Evolutionary conservation across 2,797 vertebrate genomes (phyloP), one percentile per base, ranked within the genome.

Genomic region (Micropoecilia bifurca): DNA sequence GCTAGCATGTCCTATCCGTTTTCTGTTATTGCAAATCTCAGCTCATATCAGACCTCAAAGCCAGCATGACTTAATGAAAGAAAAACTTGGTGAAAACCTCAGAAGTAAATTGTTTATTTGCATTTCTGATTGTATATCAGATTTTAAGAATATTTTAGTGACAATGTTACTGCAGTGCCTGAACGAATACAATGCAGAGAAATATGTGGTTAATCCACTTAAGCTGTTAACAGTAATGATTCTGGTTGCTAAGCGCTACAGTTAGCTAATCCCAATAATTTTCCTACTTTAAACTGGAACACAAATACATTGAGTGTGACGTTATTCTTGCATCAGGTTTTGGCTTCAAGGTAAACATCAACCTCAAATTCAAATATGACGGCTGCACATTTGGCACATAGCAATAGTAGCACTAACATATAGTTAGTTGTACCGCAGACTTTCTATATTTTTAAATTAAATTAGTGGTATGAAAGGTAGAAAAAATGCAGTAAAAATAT

Each of bases 171-270:
- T 71, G 41, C 41, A 16, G 25, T n/a, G 25, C 28, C 43, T 71
- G 41, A 46, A 14, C 28, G n/a, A 46, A 71, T 14, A 46, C 25
- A 46, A 46, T 45, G 68, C n/a, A 28, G 68, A 71, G 12, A 45
- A 43, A 45, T 45, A 45, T 43, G 16, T 18, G 46, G 41, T 28
- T 71, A 71, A 71, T 14, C 68, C 68, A 6, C n/a, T 46, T 71
- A 46, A 7, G 41, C 16, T 71, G 68, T 45, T 71, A 46, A 45
- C 41, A 9, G 68, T n/a, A 69, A 69, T 69, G 66, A 69, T 69
- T 41, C 66, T n/a, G 14, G 43, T 46, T 71, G 13, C 25, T 28
- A 28, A 16, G 25, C 41, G 3, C 68, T 45, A 28, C 25, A 16
- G 6, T 45, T 45, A 7, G 25, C 25, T 46, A 71, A 71, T 71